phyloP scores from a whole-genome alignment of 2,888 invertebrate species.

The Drosophila buzzatii region DNA sequence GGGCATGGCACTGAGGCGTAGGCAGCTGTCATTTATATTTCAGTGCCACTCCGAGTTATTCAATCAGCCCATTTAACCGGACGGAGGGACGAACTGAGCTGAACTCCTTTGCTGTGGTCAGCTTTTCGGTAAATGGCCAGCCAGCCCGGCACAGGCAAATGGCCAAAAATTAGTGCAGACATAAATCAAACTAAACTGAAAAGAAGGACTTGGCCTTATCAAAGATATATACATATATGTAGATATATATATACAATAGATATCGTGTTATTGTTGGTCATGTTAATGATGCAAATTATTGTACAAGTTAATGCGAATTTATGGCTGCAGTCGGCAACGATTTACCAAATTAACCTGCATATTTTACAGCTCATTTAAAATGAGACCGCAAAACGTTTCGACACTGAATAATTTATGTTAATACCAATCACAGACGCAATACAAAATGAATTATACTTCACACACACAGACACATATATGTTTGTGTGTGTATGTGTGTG shows the following conservation, averaged over 20 bases:
- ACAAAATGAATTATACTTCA: constrained; percentile 51
- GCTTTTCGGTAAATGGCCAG: constrained; percentile 14
- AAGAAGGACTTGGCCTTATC: constrained; percentile 7
- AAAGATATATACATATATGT: not conserved
- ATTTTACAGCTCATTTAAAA: constrained; percentile 65
- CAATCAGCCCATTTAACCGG: constrained; percentile 60
- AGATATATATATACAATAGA: not conserved
- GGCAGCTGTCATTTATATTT: constrained; percentile 68
- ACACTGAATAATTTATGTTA: constrained; percentile 69
- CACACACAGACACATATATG: not conserved
- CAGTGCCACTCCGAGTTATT: constrained; percentile 61
- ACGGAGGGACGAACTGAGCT: constrained; percentile 17
- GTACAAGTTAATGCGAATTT: constrained; percentile 69
- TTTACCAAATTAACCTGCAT: constrained; percentile 60
- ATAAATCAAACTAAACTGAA: constrained; percentile 47
- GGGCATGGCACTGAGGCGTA: constrained; percentile 11
- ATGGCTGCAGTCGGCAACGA: constrained; percentile 47
- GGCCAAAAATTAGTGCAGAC: constrained; percentile 58
- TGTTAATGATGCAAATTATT: constrained; percentile 57
- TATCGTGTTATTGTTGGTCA: constrained; percentile 14
- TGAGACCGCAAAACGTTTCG: constrained; percentile 61
- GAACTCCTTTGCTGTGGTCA: constrained; percentile 60
- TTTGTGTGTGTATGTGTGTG: not conserved
- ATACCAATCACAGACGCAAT: constrained; percentile 62
- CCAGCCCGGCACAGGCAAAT: constrained; percentile 34